Base-by-base conservation (phyloP, 2,888 invertebrate species). In the Marasmarcha lunaedactyla region DNA sequence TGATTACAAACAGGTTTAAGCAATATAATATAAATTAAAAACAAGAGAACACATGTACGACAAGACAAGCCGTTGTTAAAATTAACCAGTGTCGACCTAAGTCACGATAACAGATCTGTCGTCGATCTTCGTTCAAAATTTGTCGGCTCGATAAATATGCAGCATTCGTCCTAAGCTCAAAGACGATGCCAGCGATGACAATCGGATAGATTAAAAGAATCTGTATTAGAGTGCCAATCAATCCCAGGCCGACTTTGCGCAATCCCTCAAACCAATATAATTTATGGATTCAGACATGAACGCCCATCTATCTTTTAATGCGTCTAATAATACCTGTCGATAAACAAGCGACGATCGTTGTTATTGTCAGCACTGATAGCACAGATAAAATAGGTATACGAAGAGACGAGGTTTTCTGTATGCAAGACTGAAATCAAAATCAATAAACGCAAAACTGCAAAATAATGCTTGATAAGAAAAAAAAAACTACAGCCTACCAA, bases 201-300 rank as follows among this genome's bases (percentile, higher is more conserved):
- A 64, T 57, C 62, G 57, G 53, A 55, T 60, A 59, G 66, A 58
- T 56, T 58, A 59, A 63, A 53, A 49, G 46, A 58, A 63, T 64
- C 57, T 61, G 57, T 60, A 62, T 56, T 49, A 54, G 53, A 51
- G 50, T 68, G 66, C 67, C 70, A 67, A 76, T 73, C 71, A 64
- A 68, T 72, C 68, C 63, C 56, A 30, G 6, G 30, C 63, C 53
- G 49, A 56, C 63, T 54, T 71, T 67, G 61, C 57, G 59, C 63
- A 66, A 67, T 54, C 55, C 51, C 60, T 66, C 67, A 58, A 70
- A 68, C 58, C 55, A 41, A 40, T 46, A 42, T 67, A 63, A 71
- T 70, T 69, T 61, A 71, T 71, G 57, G 60, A 58, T 51, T 44
- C 46, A 56, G 59, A 65, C 57, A 59, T 56, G 50, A 46, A 43